Conservation (phyloP, 2,113 vertebrate species). For the Heteronetta atricapilla region DNA sequence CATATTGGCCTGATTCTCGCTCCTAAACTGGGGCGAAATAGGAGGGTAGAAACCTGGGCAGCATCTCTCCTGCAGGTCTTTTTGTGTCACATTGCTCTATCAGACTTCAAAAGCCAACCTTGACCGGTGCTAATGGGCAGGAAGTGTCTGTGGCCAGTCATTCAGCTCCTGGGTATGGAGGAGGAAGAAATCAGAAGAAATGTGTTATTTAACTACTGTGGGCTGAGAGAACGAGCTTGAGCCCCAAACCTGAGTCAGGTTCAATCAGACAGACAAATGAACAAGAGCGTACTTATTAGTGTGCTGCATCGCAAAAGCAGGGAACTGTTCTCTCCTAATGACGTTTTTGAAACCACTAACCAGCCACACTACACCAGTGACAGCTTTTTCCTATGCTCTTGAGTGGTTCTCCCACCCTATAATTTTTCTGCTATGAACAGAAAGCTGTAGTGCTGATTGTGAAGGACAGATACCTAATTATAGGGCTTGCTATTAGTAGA, state of each 20-base stretch:
- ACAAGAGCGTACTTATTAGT: background rate
- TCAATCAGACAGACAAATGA: background rate
- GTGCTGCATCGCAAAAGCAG: background rate
- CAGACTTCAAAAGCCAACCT: background rate
- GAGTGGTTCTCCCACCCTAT: background rate
- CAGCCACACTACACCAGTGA: background rate
- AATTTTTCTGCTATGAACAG: background rate
- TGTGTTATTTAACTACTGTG: background rate
- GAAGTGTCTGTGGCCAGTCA: background rate
- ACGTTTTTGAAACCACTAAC: background rate
- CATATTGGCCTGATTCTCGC: background rate
- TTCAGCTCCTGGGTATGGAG: background rate
- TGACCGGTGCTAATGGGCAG: background rate
- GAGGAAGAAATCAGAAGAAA: slow-evolving; percentile 9
- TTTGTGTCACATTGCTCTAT: background rate
- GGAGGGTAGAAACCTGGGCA: background rate
- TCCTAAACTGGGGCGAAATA: background rate
- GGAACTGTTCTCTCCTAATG: background rate
- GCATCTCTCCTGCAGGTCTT: background rate
- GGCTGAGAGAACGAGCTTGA: background rate
- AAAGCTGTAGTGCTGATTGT: slow-evolving; percentile 24
- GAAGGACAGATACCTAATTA: slow-evolving; percentile 40
- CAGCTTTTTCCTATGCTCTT: slow-evolving; percentile 11
- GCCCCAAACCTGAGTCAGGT: background rate
- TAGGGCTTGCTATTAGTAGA: slow-evolving; percentile 38